A percentile compares a stretch with the other conserved stretches of the same genome.
Conservation (phyloP, 2,888 invertebrate genomes). For the Plebejus melissa region DNA sequence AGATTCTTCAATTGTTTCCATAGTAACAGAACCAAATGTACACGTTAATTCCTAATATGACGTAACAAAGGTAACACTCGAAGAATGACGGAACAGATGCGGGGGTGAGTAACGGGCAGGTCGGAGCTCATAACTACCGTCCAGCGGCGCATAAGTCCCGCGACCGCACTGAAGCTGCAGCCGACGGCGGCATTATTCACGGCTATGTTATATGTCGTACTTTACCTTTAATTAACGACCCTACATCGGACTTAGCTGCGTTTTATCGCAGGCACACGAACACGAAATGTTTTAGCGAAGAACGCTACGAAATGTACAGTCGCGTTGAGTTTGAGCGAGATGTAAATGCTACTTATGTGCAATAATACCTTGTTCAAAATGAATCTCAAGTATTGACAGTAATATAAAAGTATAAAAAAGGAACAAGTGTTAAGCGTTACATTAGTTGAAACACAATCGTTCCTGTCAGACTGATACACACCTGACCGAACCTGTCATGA, state of each 20-base stretch:
- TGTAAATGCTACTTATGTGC: background rate
- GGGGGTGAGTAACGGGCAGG: slow-evolving; percentile 60
- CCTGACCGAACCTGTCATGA: too few species aligned
- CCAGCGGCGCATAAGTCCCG: slow-evolving; percentile 66
- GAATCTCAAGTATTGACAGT: too few species aligned
- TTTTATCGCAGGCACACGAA: slow-evolving; percentile 33
- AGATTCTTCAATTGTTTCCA: background rate
- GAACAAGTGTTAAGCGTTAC: too few species aligned
- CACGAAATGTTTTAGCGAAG: slow-evolving; percentile 17
- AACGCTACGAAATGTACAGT: background rate
- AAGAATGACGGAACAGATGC: slow-evolving; percentile 61
- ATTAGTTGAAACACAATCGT: too few species aligned
- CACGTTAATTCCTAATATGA: background rate
- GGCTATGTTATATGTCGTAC: slow-evolving; percentile 45
- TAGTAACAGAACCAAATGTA: background rate
- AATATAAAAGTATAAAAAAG: too few species aligned
- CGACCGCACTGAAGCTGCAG: slow-evolving; percentile 59
- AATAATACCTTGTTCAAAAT: too few species aligned
- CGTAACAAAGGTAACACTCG: slow-evolving; percentile 18
- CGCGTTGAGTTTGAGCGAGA: background rate
- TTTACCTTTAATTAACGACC: slow-evolving; percentile 44
- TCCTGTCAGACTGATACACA: too few species aligned
- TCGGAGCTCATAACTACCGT: slow-evolving; percentile 65
- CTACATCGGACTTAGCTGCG: slow-evolving; percentile 38
- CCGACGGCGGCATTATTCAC: slow-evolving; percentile 55